A percentile compares a stretch with the other conserved stretches of the same genome.
phyloP scores from a whole-genome alignment of 2,888 invertebrate species.

The Drosophila setosimentum region DNA sequence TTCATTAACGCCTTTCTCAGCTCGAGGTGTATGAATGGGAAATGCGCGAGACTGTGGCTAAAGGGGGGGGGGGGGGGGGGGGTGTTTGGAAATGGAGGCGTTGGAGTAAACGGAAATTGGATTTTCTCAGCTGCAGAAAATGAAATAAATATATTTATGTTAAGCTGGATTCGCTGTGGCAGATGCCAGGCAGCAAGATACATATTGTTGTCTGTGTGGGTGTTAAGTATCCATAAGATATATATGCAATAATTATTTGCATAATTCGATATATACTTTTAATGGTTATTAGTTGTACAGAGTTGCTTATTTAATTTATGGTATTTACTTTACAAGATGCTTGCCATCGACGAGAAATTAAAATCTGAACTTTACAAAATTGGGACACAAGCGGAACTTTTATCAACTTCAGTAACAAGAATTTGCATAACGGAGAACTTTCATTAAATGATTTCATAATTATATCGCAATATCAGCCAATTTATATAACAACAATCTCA shows the following conservation, averaged over 20 bases:
- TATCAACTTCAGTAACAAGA: neutral
- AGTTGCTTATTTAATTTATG: too few species aligned
- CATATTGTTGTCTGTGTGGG: neutral
- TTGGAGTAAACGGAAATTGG: constrained; percentile 6
- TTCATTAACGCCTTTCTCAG: constrained; percentile 48
- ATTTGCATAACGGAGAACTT: neutral
- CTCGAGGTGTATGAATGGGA: neutral
- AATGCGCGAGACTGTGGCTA: too few species aligned
- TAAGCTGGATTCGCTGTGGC: neutral
- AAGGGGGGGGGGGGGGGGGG: neutral
- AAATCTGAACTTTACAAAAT: too few species aligned
- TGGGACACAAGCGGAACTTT: neutral
- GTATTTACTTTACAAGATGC: neutral
- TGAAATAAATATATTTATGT: neutral
- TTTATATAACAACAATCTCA: too few species aligned
- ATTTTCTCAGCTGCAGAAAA: neutral
- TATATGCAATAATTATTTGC: neutral
- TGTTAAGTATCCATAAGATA: neutral
- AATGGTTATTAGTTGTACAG: neutral
- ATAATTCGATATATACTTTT: neutral
- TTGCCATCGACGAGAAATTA: neutral
- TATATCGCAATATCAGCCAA: too few species aligned
- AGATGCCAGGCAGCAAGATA: neutral
- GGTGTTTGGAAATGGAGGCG: neutral
- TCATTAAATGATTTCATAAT: neutral